Evolutionary conservation across 2,797 vertebrate species (phyloP).

Genomic region (Tokudaia muenninki): DNA sequence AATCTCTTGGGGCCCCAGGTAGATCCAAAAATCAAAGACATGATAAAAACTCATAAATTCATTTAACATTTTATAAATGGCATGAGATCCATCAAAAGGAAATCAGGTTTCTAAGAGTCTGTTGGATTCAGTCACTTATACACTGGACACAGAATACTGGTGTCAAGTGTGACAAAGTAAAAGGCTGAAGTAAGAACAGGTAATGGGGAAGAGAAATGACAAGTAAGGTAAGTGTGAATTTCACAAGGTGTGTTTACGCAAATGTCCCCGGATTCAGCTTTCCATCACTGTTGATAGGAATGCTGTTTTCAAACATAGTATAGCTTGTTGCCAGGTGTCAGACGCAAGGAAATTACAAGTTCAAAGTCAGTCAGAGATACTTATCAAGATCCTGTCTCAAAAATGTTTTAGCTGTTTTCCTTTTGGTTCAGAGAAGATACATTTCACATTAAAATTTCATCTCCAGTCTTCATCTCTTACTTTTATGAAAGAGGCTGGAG

Average conservation of each 20-base stretch:
- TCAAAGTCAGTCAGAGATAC: not conserved
- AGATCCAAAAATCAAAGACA: not conserved
- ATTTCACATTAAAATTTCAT: not conserved
- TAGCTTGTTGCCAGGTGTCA: not conserved
- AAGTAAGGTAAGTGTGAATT: not conserved
- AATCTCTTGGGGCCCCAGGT: not conserved
- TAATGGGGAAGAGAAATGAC: not conserved
- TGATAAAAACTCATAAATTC: not conserved
- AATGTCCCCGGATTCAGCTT: not conserved
- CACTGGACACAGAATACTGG: not conserved
- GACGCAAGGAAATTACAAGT: no score
- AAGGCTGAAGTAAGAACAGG: not conserved
- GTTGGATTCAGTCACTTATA: not conserved
- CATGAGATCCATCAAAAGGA: not conserved
- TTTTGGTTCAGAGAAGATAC: not conserved
- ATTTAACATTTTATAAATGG: not conserved
- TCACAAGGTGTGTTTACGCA: not conserved
- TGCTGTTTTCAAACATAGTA: not conserved
- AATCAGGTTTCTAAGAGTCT: not conserved
- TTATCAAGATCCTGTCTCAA: not conserved
- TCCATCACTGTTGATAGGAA: not conserved
- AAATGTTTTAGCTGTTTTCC: not conserved
- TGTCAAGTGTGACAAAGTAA: not conserved
- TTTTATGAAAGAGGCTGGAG: constrained; percentile 8
- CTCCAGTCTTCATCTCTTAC: not conserved